A percentile compares a stretch with the other conserved stretches of the same genome.
phyloP scores from a whole-genome alignment of 2,888 invertebrate species.

The Stictocephala bisonia region DNA sequence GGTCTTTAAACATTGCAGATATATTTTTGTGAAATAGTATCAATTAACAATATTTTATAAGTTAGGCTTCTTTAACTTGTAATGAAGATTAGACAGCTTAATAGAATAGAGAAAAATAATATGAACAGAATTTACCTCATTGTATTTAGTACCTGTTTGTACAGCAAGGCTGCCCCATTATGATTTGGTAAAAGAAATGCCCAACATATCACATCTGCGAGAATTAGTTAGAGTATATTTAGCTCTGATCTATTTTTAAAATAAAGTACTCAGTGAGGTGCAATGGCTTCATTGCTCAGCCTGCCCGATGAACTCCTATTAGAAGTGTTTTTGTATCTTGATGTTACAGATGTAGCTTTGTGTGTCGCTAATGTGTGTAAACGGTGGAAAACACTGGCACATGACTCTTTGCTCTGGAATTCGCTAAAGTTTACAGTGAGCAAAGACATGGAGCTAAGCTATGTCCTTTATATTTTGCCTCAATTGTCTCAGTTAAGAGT shows the following conservation, averaged over 20 bases:
- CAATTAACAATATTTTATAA: too few relatives aligned
- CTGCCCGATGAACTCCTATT: conserved; percentile 42
- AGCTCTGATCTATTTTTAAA: neutral
- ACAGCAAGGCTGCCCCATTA: too few relatives aligned
- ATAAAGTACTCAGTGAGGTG: neutral
- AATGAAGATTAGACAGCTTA: too few relatives aligned
- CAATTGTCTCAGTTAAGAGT: conserved; percentile 6
- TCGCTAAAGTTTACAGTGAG: conserved; percentile 20
- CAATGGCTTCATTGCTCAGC: conserved; percentile 27
- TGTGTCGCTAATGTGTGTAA: conserved; percentile 33
- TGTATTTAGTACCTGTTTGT: too few relatives aligned
- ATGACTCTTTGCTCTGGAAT: conserved; percentile 37
- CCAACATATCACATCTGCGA: conserved; percentile 1
- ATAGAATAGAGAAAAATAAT: too few relatives aligned
- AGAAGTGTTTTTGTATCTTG: conserved; percentile 41
- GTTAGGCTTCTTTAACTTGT: too few relatives aligned
- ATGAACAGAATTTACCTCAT: too few relatives aligned
- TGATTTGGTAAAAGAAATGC: neutral
- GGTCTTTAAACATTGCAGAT: too few relatives aligned
- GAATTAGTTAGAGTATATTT: neutral
- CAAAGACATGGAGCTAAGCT: conserved; percentile 26
- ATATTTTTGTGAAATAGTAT: too few relatives aligned
- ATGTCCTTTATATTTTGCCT: conserved; percentile 21
- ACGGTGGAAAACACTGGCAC: conserved; percentile 27
- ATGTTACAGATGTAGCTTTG: conserved; percentile 23